phyloP scores from a whole-genome alignment of 2,113 vertebrate species.

The Myrmophylax atrothorax region DNA sequence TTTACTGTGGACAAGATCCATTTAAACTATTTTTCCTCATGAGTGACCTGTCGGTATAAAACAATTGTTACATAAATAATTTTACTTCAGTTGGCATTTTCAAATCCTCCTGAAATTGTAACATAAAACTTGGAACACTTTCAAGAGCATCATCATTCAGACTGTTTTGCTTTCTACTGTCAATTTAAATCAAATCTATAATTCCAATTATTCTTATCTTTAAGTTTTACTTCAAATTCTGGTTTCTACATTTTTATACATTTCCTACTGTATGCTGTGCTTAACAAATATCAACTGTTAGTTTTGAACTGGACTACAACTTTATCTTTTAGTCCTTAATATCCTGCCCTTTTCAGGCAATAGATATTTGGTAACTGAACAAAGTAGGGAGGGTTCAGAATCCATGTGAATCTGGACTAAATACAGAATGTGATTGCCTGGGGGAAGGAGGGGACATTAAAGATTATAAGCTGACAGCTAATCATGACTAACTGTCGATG shows the following conservation, averaged over 20 bases:
- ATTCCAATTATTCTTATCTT: background rate
- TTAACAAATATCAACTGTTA: background rate
- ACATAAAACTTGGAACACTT: background rate
- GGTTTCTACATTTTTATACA: background rate
- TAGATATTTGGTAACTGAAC: background rate
- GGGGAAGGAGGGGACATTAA: background rate
- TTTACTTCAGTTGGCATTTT: conserved; percentile 10
- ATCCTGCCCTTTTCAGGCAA: background rate
- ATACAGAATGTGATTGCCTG: background rate
- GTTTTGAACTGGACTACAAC: background rate
- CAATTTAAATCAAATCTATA: conserved; percentile 8
- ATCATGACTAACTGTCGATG: background rate
- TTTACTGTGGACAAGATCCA: background rate
- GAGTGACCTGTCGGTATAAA: conserved; percentile 7
- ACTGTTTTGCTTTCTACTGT: background rate
- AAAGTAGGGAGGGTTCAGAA: background rate
- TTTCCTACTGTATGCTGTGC: background rate
- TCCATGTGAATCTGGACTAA: background rate
- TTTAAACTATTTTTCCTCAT: conserved; percentile 40
- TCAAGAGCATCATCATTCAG: background rate
- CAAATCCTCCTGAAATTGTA: background rate
- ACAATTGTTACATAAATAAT: background rate
- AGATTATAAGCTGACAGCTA: background rate
- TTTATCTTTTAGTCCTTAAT: background rate
- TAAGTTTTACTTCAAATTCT: background rate